These are phyloP conservation scores for Pseudomyrmex concolor DNA, from an alignment of 1,140 invertebrate species.

Conservation along the genomic window DNA sequence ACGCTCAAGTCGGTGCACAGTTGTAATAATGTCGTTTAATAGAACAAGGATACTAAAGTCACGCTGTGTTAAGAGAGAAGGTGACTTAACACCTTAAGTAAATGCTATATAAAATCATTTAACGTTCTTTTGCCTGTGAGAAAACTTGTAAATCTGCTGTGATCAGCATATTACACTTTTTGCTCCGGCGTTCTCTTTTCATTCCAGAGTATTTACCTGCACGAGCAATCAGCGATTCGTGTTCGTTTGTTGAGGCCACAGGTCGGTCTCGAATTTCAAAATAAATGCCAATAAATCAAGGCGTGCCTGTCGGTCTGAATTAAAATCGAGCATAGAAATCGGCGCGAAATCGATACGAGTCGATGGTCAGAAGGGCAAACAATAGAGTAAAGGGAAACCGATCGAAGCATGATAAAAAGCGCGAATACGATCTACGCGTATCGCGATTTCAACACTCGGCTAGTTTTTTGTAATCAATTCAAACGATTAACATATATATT, in stretches of 20 bases:
- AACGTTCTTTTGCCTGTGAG: neutral
- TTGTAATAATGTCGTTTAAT: constrained; percentile 53
- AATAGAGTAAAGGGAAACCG: constrained; percentile 38
- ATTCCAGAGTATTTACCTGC: constrained; percentile 55
- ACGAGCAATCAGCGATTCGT: constrained; percentile 61
- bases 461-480: constrained; percentile 30
- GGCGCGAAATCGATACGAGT: constrained; percentile 75
- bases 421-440: constrained; percentile 21
- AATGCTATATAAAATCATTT: constrained; percentile 7
- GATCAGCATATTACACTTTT: neutral
- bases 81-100: constrained; percentile 12
- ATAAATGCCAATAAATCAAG: constrained; percentile 79
- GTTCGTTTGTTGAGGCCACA: constrained; percentile 59
- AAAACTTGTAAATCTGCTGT: neutral
- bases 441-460: constrained; percentile 40
- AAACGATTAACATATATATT: constrained; percentile 7
- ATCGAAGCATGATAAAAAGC: constrained; percentile 12
- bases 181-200: neutral
- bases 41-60: constrained; percentile 46
- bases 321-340: constrained; percentile 69
- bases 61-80: constrained; percentile 15
- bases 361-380: constrained; percentile 55
- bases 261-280: constrained; percentile 76
- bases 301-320: constrained; percentile 73
- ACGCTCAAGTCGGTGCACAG: constrained; percentile 24